A percentile compares a stretch with the other conserved stretches of the same genome.
phyloP scores from a whole-genome alignment of 2,888 invertebrate genomes.

The Cyaniris semiargus region DNA sequence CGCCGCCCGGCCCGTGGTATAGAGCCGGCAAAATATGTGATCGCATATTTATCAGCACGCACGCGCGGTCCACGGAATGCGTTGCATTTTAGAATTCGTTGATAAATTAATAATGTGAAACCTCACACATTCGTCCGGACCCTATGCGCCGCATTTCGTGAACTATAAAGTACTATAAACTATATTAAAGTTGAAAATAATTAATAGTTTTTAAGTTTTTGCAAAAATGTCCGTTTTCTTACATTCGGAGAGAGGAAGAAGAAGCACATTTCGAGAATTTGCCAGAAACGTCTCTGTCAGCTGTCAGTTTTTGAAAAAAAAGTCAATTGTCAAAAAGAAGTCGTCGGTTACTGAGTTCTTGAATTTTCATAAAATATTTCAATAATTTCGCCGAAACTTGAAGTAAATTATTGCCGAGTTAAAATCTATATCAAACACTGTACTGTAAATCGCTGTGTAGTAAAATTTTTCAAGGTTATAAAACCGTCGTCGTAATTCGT shows the following conservation, averaged over 20 bases:
- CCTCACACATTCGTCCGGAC: too few species aligned
- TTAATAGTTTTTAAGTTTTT: too few species aligned
- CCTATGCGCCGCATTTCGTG: too few species aligned
- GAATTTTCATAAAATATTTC: background rate
- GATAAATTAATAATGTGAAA: too few species aligned
- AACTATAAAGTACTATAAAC: too few species aligned
- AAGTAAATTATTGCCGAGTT: background rate
- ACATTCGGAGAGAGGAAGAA: background rate
- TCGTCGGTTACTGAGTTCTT: background rate
- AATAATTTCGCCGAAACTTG: background rate
- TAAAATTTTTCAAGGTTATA: background rate
- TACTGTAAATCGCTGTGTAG: background rate
- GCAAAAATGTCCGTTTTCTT: background rate
- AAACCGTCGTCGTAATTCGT: constrained; percentile 1
- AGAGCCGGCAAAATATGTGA: too few species aligned
- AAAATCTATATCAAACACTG: background rate
- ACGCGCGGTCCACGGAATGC: too few species aligned
- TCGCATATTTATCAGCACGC: too few species aligned
- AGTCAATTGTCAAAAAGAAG: background rate
- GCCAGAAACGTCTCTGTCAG: background rate
- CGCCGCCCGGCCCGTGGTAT: too few species aligned
- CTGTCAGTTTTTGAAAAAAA: background rate
- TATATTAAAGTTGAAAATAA: too few species aligned
- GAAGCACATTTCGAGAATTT: constrained; percentile 1
- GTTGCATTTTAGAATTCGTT: too few species aligned